phyloP scores from a whole-genome alignment of 2,797 vertebrate species.

The Varecia variegata region DNA sequence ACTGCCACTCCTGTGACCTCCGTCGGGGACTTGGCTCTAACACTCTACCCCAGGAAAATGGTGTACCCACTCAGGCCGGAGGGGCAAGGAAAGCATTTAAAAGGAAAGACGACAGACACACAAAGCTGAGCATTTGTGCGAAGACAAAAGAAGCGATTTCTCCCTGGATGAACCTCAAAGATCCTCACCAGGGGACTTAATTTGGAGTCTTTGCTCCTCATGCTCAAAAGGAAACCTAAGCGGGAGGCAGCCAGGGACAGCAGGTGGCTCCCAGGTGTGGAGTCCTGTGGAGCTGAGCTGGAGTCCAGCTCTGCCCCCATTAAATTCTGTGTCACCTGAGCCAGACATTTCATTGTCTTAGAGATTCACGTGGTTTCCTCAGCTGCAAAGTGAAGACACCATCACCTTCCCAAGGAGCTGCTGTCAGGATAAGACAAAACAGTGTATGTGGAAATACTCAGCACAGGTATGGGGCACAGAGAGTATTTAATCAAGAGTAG shows the following conservation, averaged over 20 bases:
- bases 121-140: background rate
- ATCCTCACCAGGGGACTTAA: background rate
- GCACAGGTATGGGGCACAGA: rapidly evolving
- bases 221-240: background rate
- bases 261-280: background rate
- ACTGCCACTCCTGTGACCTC: conserved; percentile 66
- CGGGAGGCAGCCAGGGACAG: background rate
- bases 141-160: background rate
- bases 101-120: background rate
- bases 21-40: conserved; percentile 33
- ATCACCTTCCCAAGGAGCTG: background rate
- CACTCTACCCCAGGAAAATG: conserved; percentile 5
- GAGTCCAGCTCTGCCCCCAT: background rate
- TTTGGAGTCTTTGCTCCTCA: background rate
- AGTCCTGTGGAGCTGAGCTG: rapidly evolving
- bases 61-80: background rate
- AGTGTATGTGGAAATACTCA: background rate
- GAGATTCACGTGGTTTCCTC: background rate
- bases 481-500: background rate
- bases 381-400: background rate
- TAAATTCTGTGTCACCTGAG: background rate
- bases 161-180: background rate
- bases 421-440: background rate
- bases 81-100: background rate
- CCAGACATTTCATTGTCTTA: background rate